phyloP scores from a whole-genome alignment of 2,113 vertebrate species.

The Sterrhoptilus dennistouni region DNA sequence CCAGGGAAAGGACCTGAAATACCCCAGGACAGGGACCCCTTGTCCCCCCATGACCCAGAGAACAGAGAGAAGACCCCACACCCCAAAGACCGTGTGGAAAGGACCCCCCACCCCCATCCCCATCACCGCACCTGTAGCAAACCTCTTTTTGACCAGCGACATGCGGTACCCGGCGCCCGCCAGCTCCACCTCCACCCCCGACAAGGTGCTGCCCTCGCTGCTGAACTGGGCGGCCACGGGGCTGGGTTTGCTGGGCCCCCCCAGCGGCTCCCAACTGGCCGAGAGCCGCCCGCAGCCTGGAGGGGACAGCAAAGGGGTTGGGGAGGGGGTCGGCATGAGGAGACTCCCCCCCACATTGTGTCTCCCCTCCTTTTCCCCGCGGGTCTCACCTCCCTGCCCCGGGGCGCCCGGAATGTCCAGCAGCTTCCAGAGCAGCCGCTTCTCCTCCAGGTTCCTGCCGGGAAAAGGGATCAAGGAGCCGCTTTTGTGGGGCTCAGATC shows the following conservation, averaged over 20 bases:
- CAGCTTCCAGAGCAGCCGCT: constrained; percentile 89
- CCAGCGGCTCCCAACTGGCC: constrained; percentile 71
- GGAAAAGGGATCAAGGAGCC: neutral
- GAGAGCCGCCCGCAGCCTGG: constrained; percentile 81
- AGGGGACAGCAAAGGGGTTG: neutral
- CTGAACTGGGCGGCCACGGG: constrained; percentile 91
- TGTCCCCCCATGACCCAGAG: fast-evolving
- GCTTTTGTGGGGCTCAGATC: no score
- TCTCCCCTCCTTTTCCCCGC: no score
- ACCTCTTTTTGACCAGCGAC: constrained; percentile 94
- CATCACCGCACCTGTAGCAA: constrained; percentile 84
- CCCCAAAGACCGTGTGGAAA: fast-evolving
- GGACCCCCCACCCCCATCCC: neutral
- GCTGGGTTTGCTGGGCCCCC: constrained; percentile 80
- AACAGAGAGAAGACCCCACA: fast-evolving
- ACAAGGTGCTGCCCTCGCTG: constrained; percentile 88
- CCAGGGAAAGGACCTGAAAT: no score
- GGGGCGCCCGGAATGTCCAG: constrained; percentile 78
- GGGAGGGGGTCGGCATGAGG: no score
- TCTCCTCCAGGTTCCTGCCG: constrained; percentile 88
- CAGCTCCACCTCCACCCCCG: constrained; percentile 87
- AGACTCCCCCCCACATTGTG: neutral
- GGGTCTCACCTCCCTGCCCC: constrained; percentile 82
- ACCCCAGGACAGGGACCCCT: no score
- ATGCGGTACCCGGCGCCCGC: constrained; percentile 89